Evolutionary conservation across 2,797 vertebrate genomes (phyloP).

Genomic region (Scolopax bukidnonensis): DNA sequence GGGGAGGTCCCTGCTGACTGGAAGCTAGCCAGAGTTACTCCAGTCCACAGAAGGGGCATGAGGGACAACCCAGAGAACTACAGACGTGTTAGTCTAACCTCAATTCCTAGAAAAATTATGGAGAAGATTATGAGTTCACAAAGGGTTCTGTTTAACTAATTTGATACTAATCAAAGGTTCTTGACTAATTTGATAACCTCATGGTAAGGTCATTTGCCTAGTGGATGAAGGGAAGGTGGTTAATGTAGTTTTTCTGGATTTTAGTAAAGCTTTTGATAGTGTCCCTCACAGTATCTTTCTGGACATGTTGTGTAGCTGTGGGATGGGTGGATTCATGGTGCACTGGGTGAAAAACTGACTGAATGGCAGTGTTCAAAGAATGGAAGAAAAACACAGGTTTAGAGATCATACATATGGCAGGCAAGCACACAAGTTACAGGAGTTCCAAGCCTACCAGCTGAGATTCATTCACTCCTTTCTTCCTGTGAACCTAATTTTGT

Average conservation of each 20-base stretch:
- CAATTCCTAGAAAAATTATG: not conserved
- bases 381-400: not conserved
- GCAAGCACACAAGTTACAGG: not conserved
- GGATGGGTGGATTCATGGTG: fast-evolving
- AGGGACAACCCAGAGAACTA: not conserved
- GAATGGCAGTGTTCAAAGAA: not conserved
- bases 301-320: not conserved
- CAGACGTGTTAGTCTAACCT: not conserved
- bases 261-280: not conserved
- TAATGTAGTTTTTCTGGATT: not conserved
- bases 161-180: not conserved
- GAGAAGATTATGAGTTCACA: not conserved
- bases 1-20: not conserved
- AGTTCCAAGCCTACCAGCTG: not conserved
- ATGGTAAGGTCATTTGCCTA: fast-evolving
- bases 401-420: not conserved
- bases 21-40: not conserved
- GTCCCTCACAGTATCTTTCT: not conserved
- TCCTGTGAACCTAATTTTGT: not conserved
- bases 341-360: not conserved
- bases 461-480: not conserved
- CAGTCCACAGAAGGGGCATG: not conserved
- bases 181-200: not conserved
- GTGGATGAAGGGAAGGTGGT: not conserved
- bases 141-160: not conserved